Percentiles rank a stretch among this genome's conserved stretches.
Evolutionary conservation across 1,140 invertebrate species (phyloP).

Genomic region (Lepidurus couesii): DNA sequence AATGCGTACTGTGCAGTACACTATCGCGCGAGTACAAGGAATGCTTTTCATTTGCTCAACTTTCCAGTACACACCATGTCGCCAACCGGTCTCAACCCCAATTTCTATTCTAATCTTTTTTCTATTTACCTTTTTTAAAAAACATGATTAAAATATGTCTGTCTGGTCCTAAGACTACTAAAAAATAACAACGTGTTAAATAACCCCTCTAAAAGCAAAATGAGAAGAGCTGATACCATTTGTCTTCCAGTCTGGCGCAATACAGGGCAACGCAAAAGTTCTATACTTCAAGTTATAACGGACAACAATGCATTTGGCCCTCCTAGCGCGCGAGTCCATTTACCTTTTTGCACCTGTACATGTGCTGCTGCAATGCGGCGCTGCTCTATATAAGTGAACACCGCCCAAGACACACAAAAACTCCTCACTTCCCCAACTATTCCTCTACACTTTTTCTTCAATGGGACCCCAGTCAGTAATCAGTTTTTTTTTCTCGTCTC

Average conservation of each 20-base stretch:
- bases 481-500: neutral
- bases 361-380: conserved; percentile 12
- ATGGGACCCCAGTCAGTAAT: conserved; percentile 10
- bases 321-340: conserved; percentile 13
- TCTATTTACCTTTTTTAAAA: too few relatives aligned
- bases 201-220: neutral
- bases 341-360: conserved; percentile 22
- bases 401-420: conserved; percentile 11
- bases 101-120: too few relatives aligned
- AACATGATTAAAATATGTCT: neutral
- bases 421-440: conserved; percentile 19
- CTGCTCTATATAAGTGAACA: conserved; percentile 11
- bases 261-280: conserved; percentile 11
- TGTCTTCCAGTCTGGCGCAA: conserved; percentile 17
- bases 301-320: conserved; percentile 18
- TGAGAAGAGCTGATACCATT: neutral
- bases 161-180: neutral
- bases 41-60: too few relatives aligned
- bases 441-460: conserved; percentile 3
- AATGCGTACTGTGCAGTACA: too few relatives aligned
- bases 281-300: conserved; percentile 8
- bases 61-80: too few relatives aligned
- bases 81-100: too few relatives aligned
- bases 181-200: neutral
- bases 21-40: too few relatives aligned